Percentiles rank a stretch among this genome's conserved stretches.
These are phyloP conservation scores for Xestia ashworthii DNA, from an alignment of 2,888 invertebrate species.

Conservation along the genomic window DNA sequence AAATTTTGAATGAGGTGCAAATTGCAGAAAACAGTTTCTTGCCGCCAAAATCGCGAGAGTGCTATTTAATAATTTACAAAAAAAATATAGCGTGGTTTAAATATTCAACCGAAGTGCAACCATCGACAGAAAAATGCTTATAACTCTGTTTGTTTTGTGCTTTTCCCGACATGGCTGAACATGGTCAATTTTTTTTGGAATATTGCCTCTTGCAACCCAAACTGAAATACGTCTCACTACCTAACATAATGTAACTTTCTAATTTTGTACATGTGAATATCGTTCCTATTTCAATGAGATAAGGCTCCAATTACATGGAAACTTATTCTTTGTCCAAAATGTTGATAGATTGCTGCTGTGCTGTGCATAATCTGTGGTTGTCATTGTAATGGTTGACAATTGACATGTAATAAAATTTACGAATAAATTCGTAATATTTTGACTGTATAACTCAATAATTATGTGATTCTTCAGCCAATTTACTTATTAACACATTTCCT, in stretches of 20 bases:
- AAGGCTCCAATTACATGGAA: slow-evolving; percentile 3
- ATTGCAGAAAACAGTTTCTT: no score
- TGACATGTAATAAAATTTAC: slow-evolving; percentile 63
- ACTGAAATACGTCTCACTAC: neutral
- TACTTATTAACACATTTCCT: slow-evolving; percentile 49
- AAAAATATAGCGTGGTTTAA: no score
- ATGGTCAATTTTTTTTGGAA: neutral
- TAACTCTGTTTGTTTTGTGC: no score
- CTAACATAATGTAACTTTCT: neutral
- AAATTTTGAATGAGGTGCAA: no score
- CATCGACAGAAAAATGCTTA: no score
- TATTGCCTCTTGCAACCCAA: slow-evolving; percentile 33
- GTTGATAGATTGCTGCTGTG: slow-evolving; percentile 27
- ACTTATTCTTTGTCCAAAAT: slow-evolving; percentile 19
- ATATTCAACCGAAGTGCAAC: no score
- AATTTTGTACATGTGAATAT: slow-evolving; percentile 4
- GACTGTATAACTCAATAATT: slow-evolving; percentile 68
- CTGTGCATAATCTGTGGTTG: slow-evolving; percentile 52
- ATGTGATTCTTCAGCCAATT: slow-evolving; percentile 66
- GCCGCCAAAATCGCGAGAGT: no score
- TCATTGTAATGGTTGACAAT: slow-evolving; percentile 66
- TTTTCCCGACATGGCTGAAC: no score
- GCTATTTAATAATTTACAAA: no score
- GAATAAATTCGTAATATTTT: slow-evolving; percentile 65
- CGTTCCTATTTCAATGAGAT: rapidly evolving